Conservation (phyloP, 30 jellyfish, hydroid and myxozoan genomes). For the Chironex yamaguchii region DNA sequence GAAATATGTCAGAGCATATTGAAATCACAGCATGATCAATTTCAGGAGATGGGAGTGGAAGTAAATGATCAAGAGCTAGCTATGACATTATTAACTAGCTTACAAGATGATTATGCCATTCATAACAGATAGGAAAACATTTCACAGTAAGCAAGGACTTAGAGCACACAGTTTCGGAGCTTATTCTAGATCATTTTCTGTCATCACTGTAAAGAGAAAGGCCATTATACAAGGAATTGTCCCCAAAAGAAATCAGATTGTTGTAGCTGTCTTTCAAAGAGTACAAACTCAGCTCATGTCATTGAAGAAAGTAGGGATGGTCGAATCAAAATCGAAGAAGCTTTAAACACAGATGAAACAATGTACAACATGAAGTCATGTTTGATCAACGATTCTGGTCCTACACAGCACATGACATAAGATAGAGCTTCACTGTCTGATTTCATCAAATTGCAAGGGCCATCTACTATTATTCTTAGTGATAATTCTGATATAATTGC, state of each 20-base stretch:
- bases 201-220: constrained; percentile 52
- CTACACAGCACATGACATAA: constrained; percentile 62
- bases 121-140: too few species aligned
- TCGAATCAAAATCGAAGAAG: constrained; percentile 7
- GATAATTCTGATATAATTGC: constrained; percentile 30
- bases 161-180: too few species aligned
- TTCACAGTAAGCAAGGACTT: too few species aligned
- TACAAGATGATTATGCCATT: constrained; percentile 50
- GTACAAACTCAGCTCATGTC: constrained; percentile 17
- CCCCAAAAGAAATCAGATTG: not conserved
- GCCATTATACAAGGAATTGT: constrained; percentile 49
- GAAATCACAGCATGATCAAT: constrained; percentile 12
- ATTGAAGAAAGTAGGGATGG: constrained; percentile 11
- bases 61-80: constrained; percentile 37
- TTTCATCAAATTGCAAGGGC: constrained; percentile 26
- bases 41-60: constrained; percentile 39
- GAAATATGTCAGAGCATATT: not conserved
- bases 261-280: not conserved
- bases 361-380: not conserved
- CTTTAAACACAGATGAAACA: constrained; percentile 22
- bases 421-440: constrained; percentile 42
- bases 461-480: constrained; percentile 25
- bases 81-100: constrained; percentile 50
- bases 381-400: constrained; percentile 54
- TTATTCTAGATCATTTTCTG: constrained; percentile 22